Conservation (phyloP, 2,797 vertebrate species). For the Loris lydekkerianus region DNA sequence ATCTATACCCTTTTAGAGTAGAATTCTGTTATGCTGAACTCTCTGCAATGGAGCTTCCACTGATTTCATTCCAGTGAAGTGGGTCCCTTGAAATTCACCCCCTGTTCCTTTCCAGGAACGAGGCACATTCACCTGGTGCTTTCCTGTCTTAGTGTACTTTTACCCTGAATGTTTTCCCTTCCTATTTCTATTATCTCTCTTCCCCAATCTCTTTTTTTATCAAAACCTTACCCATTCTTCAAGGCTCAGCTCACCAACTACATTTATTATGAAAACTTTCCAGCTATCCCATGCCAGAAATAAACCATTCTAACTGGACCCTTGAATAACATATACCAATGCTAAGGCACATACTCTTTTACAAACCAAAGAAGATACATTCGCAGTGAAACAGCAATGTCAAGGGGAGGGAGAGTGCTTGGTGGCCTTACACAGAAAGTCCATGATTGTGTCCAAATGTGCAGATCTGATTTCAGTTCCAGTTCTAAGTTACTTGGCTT, state of each 20-base stretch:
- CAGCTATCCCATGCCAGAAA: neutral
- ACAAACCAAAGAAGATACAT: neutral
- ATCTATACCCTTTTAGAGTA: neutral
- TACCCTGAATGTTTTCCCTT: neutral
- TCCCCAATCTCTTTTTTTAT: neutral
- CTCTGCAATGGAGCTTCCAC: neutral
- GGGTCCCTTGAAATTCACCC: neutral
- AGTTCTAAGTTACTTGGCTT: neutral
- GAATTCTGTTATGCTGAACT: neutral
- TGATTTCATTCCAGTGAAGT: neutral
- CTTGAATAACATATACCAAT: neutral
- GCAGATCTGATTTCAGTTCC: neutral
- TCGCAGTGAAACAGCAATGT: neutral
- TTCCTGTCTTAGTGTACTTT: neutral
- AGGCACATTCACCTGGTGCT: neutral
- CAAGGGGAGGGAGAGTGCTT: neutral
- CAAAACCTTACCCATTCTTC: neutral
- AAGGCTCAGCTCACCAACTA: neutral
- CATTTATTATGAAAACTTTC: neutral
- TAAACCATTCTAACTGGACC: neutral
- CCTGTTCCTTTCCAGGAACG: neutral
- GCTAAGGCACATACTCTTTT: neutral
- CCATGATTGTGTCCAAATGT: neutral
- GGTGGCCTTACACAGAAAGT: neutral
- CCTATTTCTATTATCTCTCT: neutral